Evolutionary conservation across 2,113 vertebrate genomes (phyloP).

Genomic region (Lepus timidus): DNA sequence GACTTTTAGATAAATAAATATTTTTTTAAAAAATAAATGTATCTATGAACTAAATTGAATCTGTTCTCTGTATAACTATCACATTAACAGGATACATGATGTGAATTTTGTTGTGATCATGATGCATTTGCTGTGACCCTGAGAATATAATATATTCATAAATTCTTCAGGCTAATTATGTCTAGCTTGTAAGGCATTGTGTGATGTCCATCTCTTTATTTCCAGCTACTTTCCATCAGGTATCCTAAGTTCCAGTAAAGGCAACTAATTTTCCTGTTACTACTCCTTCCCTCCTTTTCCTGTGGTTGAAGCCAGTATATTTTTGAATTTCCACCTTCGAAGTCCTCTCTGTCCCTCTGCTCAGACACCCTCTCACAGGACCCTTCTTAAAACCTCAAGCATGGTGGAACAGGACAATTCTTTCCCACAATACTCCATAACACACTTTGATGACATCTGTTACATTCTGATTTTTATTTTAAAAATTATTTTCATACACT

Average conservation of each 20-base stretch:
- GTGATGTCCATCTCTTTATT: background rate
- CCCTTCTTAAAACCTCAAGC: background rate
- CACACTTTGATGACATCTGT: background rate
- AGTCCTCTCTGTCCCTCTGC: too few relatives aligned
- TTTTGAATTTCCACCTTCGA: background rate
- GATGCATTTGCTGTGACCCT: too few relatives aligned
- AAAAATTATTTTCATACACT: too few relatives aligned
- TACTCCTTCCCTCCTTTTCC: background rate
- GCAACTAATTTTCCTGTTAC: background rate
- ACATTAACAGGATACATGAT: too few relatives aligned
- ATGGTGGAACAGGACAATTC: too few relatives aligned
- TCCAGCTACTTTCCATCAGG: background rate
- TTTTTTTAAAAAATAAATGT: too few relatives aligned
- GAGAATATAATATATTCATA: too few relatives aligned
- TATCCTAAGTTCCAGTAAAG: background rate
- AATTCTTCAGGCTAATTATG: too few relatives aligned
- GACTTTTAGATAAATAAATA: too few relatives aligned
- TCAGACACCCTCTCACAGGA: accelerated
- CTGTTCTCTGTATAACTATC: too few relatives aligned
- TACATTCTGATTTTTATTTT: background rate
- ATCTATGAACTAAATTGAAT: too few relatives aligned
- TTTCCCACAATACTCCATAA: background rate
- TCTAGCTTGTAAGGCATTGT: background rate
- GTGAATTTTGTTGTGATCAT: too few relatives aligned
- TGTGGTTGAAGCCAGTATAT: background rate